Evolutionary conservation across 2,113 vertebrate genomes (phyloP).

Genomic region (Reinhardtius hippoglossoides): DNA sequence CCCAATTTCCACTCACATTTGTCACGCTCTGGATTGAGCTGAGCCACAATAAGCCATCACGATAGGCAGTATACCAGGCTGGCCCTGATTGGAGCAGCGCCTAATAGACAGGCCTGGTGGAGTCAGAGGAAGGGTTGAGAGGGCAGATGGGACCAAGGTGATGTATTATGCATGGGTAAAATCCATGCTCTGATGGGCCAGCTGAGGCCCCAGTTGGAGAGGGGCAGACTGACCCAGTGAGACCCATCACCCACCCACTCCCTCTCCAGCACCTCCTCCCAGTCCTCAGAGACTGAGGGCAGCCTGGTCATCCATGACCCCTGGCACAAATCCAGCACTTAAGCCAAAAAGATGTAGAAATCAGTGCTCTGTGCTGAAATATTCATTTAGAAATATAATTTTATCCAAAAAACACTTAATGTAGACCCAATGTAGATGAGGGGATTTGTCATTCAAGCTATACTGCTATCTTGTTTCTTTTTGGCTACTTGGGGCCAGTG

Average conservation of each 20-base stretch:
- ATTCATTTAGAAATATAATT: conserved; percentile 24
- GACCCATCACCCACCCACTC: conserved; percentile 57
- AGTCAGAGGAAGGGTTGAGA: conserved; percentile 54
- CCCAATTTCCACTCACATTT: conserved; percentile 64
- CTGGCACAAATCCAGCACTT: conserved; percentile 46
- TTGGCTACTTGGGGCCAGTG: not conserved
- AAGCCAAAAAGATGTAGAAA: conserved; percentile 48
- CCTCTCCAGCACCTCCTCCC: conserved; percentile 33
- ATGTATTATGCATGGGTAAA: conserved; percentile 76
- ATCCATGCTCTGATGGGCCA: conserved; percentile 47
- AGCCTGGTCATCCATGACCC: conserved; percentile 55
- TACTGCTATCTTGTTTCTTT: not conserved
- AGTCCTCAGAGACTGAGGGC: conserved; percentile 40
- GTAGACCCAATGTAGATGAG: too few species aligned
- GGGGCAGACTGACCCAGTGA: conserved; percentile 67
- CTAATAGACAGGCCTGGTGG: conserved; percentile 48
- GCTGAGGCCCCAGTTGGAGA: conserved; percentile 67
- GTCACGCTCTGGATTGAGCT: conserved; percentile 53
- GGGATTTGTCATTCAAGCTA: not conserved
- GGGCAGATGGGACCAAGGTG: conserved; percentile 72
- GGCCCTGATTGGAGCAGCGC: conserved; percentile 36
- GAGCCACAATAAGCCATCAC: conserved; percentile 42
- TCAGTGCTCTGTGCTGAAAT: conserved; percentile 58
- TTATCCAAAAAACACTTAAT: not conserved
- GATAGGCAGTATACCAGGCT: conserved; percentile 16